phyloP scores from a whole-genome alignment of 2,888 invertebrate genomes.

The Epistrophe grossulariae region DNA sequence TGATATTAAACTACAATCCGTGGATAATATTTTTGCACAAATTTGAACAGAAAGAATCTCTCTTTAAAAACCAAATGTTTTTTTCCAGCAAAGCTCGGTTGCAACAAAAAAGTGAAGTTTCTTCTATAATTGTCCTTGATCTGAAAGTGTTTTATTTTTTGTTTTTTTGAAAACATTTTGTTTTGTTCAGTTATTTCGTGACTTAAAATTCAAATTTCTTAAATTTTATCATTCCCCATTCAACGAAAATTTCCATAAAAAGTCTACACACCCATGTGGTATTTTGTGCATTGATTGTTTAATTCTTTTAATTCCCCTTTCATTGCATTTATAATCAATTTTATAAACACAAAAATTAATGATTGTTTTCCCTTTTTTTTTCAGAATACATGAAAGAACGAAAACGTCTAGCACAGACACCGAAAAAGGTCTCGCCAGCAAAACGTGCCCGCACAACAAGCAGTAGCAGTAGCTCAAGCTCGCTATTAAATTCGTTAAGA shows the following conservation, averaged over 20 bases:
- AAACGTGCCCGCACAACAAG: slow-evolving; percentile 82
- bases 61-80: neutral
- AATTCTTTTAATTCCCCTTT: neutral
- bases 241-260: slow-evolving; percentile 23
- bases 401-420: slow-evolving; percentile 83
- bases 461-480: slow-evolving; percentile 72
- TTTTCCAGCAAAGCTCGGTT: neutral
- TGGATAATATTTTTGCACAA: too few relatives aligned
- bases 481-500: slow-evolving; percentile 77
- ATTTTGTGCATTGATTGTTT: slow-evolving; percentile 3
- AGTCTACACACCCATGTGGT: neutral
- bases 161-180: neutral
- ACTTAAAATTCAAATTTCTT: slow-evolving; percentile 2
- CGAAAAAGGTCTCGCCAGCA: slow-evolving; percentile 82
- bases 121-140: too few relatives aligned
- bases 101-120: neutral
- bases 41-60: too few relatives aligned
- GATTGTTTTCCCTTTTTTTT: slow-evolving; percentile 75
- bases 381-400: slow-evolving; percentile 84
- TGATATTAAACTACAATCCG: too few relatives aligned
- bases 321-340: neutral
- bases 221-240: neutral
- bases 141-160: neutral
- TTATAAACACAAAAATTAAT: slow-evolving; percentile 40
- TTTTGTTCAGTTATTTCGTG: neutral